Base-by-base conservation (phyloP, 2,888 invertebrate species). In the Chaetogeoica ovagalla region DNA sequence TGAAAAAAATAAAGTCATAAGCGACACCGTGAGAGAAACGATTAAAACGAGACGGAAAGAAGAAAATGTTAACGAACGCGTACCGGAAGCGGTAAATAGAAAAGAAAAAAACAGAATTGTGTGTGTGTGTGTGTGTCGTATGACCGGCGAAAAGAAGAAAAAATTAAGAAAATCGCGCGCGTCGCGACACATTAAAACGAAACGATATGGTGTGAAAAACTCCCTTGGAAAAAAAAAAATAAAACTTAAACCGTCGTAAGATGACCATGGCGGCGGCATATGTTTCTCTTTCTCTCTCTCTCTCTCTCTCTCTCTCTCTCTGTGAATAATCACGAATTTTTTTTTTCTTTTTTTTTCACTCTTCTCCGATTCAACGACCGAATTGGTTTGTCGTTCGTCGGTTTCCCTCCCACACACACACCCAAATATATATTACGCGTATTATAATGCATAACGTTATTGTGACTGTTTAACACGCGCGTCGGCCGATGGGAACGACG, bases 301-400 rank as follows among this genome's bases (percentile, higher is more conserved):
- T 30, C 30, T 30, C 30, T 30, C 30, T 30, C 30, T 30, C 30
- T 30, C 30, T 30, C 30, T 30, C 30, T 30, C 63, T 37, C 39
- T 70, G 60, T 62, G 77, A 77, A 77, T 52, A 70, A 70, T 77
- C 69, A 70, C 52, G 52, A 17, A 30, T 30, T 30, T 30, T 30
- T 1, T 30, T 30, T 30, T 30, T 30, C 4, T 30, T 17, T 52
- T 43, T 43, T 55, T 55, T 55, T 17, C 55, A 55, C 57, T 4
- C 3, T n/a, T 59, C n/a, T n/a, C n/a, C 43, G 43, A 43, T 43
- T 43, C 21, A 59, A 59, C 60, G 19, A 55, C 55, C 55, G 19
- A 19, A 55, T 55, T 55, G 52, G 52, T 52, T 9, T 4, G 39
- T 39, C 8, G 7, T 55, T 55, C 19, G 5, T 15, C 43, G 43